phyloP scores from a whole-genome alignment of 1,140 invertebrate genomes.

The Macrotrachela quadricornifera region DNA sequence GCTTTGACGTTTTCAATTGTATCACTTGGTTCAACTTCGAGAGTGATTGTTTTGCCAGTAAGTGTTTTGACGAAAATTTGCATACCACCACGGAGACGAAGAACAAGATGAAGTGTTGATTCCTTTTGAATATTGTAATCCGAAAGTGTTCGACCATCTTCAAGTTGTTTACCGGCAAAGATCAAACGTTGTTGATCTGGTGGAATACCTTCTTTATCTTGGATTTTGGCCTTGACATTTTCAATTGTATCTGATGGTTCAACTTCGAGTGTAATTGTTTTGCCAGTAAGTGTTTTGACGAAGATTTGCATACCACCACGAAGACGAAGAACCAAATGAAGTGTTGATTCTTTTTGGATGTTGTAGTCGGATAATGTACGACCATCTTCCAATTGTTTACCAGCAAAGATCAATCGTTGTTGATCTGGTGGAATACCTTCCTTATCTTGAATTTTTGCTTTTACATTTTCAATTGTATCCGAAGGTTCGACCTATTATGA shows the following conservation, averaged over 20 bases:
- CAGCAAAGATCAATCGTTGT: conserved; percentile 50
- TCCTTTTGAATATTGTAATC: conserved; percentile 51
- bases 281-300: conserved; percentile 1
- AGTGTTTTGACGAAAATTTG: conserved; percentile 78
- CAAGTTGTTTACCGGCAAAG: conserved; percentile 41
- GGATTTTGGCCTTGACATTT: conserved; percentile 70
- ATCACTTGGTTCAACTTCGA: conserved; percentile 70
- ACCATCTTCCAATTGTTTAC: conserved; percentile 37
- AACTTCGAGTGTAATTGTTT: conserved; percentile 26
- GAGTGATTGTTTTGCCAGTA: conserved; percentile 77
- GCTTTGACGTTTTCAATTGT: conserved; percentile 34
- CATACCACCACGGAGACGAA: conserved; percentile 53
- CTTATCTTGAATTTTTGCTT: conserved; percentile 58
- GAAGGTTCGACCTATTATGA: conserved; percentile 47
- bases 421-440: conserved; percentile 61
- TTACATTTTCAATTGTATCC: conserved; percentile 71
- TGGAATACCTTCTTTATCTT: conserved; percentile 52
- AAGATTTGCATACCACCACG: conserved; percentile 36
- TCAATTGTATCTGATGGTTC: conserved; percentile 64
- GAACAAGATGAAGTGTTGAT: conserved; percentile 43
- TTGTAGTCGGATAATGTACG: conserved; percentile 48
- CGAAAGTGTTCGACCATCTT: conserved; percentile 43
- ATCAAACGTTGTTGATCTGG: conserved; percentile 58
- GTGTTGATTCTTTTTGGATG: conserved; percentile 48
- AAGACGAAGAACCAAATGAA: conserved; percentile 43